phyloP scores from a whole-genome alignment of 2,888 invertebrate species.

The Salticus scenicus region DNA sequence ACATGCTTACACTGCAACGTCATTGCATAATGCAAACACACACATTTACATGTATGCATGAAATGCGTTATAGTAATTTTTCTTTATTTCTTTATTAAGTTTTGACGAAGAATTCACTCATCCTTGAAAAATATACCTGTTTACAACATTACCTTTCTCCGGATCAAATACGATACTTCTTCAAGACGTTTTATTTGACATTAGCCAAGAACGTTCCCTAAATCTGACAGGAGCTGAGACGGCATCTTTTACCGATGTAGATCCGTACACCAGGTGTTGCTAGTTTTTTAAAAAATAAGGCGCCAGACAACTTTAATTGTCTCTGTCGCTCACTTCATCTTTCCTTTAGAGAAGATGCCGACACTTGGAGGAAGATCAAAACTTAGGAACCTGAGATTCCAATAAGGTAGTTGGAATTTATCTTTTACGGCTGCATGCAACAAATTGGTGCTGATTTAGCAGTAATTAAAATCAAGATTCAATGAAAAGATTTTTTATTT shows the following conservation, averaged over 20 bases:
- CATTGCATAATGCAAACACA: no score
- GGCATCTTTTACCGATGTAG: conserved; percentile 12
- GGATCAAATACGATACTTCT: neutral
- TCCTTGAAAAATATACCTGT: neutral
- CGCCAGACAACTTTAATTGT: conserved; percentile 28
- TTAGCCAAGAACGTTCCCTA: neutral
- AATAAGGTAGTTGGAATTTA: neutral
- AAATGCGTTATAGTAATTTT: no score
- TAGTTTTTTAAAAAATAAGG: neutral
- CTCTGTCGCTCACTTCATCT: conserved; percentile 16
- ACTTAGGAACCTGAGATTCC: neutral
- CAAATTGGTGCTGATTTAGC: neutral
- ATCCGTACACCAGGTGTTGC: neutral
- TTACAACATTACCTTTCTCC: neutral
- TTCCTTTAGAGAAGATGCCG: neutral
- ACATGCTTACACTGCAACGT: no score
- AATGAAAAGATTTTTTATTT: no score
- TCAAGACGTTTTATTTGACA: neutral
- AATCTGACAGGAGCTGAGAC: conserved; percentile 2
- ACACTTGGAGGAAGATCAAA: neutral
- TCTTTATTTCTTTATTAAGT: no score
- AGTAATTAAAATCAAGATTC: neutral
- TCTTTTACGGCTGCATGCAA: neutral
- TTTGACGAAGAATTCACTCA: no score
- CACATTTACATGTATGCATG: no score